A percentile compares a stretch with the other conserved stretches of the same genome.
Evolutionary conservation across 2,113 vertebrate species (phyloP).

Genomic region (Eublepharis macularius): DNA sequence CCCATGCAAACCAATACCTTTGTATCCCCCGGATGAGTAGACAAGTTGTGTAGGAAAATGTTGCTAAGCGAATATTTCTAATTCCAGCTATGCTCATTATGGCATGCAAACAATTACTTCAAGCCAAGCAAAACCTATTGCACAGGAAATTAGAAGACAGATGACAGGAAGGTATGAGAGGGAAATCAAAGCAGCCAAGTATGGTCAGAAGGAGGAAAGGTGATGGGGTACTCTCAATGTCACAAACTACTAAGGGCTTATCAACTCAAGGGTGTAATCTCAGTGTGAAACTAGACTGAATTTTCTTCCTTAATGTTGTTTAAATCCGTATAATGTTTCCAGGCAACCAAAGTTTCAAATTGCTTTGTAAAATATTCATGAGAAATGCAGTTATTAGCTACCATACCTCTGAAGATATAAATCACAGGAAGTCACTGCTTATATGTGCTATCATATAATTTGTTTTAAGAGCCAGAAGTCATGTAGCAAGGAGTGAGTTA

Average conservation of each 20-base stretch:
- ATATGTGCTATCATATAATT: neutral
- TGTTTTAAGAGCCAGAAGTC: neutral
- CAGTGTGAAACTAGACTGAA: neutral
- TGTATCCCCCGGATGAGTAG: neutral
- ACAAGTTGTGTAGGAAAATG: neutral
- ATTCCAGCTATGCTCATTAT: neutral
- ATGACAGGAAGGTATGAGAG: neutral
- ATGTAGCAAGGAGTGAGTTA: constrained; percentile 5
- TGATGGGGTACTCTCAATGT: neutral
- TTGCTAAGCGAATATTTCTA: neutral
- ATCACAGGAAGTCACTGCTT: neutral
- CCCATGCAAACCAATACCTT: neutral
- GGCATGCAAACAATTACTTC: neutral
- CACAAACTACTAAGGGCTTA: no score
- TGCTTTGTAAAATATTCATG: neutral
- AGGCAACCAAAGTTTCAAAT: neutral
- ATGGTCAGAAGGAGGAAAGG: neutral
- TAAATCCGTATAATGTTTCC: neutral
- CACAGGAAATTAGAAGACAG: neutral
- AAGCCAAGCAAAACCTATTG: neutral
- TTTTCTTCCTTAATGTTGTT: neutral
- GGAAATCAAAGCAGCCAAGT: neutral
- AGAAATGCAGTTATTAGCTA: neutral
- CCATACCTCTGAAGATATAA: neutral
- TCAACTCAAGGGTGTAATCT: neutral